Base-by-base conservation (phyloP, 2,113 vertebrate species). In the Brachypodius melanocephalos region DNA sequence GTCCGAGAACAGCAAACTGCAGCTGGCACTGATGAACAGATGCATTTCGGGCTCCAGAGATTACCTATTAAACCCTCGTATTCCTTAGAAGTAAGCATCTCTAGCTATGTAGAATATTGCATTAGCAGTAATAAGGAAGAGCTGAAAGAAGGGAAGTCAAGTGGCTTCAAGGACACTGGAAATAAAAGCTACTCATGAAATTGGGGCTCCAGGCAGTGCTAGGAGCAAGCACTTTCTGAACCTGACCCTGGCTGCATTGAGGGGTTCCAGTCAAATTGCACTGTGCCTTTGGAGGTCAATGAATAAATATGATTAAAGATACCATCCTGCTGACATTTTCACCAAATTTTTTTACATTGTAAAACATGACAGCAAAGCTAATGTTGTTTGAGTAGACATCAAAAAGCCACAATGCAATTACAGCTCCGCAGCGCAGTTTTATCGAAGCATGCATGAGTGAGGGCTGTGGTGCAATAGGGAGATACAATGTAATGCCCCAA, bases 321-420 rank as follows among this genome's bases (percentile, higher is more conserved):
- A 91, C 31, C 72, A 85, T 69, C 71, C 79, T 83, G 77, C 78
- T 95, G 94, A 94, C 95, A 95, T 97, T 96, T 97, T 94, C 38
- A 4, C 89, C 82, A 71, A 88, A 69, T 9, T 45, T 91, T 92
- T 96, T 94, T 88, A 71, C 75, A 29, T 80, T 85, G 89, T 85
- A 90, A 95, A 94, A 91, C 72, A 85, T 67, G 91, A 76, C 88
- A 94, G 88, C 85, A 90, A 91, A 86, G 63, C 91, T 93, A 91
- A 94, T 87, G 68, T 61, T 69, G 80, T 96, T 93, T 91, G 96
- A 85, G 94, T 83, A 91, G 89, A 95, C 85, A 83, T 95, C 55
- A 95, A 22, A 93, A 95, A 96, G 74, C 93, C 93, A 85, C 93
- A 95, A 94, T 93, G 75, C 59, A 90, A 93, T 96, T 96, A 94